These are phyloP conservation scores for Elephas maximus DNA, from an alignment of 2,113 vertebrate genomes.

Conservation along the genomic window DNA sequence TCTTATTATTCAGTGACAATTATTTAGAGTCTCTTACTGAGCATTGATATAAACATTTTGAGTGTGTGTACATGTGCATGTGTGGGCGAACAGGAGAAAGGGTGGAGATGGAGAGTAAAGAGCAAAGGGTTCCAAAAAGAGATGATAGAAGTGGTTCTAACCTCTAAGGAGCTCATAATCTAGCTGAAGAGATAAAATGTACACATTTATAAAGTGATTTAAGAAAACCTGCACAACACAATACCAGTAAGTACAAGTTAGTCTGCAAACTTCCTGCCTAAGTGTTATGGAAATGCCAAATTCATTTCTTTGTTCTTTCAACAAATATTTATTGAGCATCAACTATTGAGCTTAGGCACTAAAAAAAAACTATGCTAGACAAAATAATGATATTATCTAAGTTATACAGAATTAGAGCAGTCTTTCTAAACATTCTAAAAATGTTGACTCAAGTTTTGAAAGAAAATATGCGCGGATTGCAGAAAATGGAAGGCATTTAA, in stretches of 20 bases:
- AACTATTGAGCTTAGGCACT: background rate
- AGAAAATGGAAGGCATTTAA: slow-evolving; percentile 27
- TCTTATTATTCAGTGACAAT: slow-evolving; percentile 4
- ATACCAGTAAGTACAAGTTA: background rate
- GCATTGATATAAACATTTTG: slow-evolving; percentile 41
- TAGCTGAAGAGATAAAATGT: slow-evolving; percentile 5
- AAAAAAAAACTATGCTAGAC: background rate
- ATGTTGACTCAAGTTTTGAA: slow-evolving; percentile 35
- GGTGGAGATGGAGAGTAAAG: background rate
- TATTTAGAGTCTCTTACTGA: slow-evolving; percentile 39
- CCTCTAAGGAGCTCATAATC: slow-evolving; percentile 12
- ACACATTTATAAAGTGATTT: slow-evolving; percentile 49
- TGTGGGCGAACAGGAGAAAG: background rate
- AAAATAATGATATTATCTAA: slow-evolving; percentile 36
- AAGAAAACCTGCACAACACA: slow-evolving; percentile 17
- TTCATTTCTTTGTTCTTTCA: slow-evolving; percentile 55
- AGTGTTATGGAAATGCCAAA: slow-evolving; percentile 11
- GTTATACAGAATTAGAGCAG: slow-evolving; percentile 39
- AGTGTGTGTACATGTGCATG: background rate
- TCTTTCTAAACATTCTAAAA: slow-evolving; percentile 59
- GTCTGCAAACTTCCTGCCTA: slow-evolving; percentile 27
- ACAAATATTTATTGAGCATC: slow-evolving; percentile 29
- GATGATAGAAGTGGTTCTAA: background rate
- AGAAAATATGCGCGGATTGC: background rate
- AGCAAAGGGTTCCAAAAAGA: background rate